Conservation (phyloP, 1,140 invertebrate genomes). For the Nasonia longicornis region DNA sequence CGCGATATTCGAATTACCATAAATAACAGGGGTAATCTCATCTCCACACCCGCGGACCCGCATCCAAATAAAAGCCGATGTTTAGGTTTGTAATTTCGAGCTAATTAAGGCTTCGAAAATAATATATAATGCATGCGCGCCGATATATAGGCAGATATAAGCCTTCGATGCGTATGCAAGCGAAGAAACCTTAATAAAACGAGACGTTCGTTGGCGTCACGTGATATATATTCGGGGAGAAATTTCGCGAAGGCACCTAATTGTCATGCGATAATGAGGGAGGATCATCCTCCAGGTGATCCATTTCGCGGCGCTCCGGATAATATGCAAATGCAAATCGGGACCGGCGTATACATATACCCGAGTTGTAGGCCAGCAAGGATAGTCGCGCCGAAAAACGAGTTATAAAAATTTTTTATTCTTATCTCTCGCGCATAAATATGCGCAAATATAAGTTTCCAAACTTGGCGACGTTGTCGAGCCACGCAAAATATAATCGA, state of each 20-base stretch:
- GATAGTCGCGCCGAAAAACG: conserved; percentile 34
- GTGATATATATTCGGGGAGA: conserved; percentile 32
- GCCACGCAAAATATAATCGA: not conserved
- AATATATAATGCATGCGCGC: not conserved
- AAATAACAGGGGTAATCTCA: conserved; percentile 10
- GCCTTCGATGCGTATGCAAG: not conserved
- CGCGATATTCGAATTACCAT: not conserved
- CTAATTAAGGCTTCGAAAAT: conserved; percentile 34
- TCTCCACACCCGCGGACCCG: not conserved
- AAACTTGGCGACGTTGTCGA: not conserved
- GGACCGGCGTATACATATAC: not conserved
- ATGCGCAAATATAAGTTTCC: not conserved
- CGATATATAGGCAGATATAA: not conserved
- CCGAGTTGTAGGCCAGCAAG: conserved; percentile 15
- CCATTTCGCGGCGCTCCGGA: conserved; percentile 26
- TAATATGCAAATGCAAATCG: conserved; percentile 44
- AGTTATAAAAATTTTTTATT: not conserved
- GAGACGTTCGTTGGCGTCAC: conserved; percentile 18
- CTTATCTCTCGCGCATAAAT: not conserved
- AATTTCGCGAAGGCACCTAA: conserved; percentile 36
- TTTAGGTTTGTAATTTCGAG: conserved; percentile 38
- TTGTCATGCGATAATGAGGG: conserved; percentile 44
- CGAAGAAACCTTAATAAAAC: conserved; percentile 36
- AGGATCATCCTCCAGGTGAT: conserved; percentile 28
- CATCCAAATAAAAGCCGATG: conserved; percentile 31